Base-by-base conservation (phyloP, 2,888 invertebrate genomes). In the Drosophila emarginata region DNA sequence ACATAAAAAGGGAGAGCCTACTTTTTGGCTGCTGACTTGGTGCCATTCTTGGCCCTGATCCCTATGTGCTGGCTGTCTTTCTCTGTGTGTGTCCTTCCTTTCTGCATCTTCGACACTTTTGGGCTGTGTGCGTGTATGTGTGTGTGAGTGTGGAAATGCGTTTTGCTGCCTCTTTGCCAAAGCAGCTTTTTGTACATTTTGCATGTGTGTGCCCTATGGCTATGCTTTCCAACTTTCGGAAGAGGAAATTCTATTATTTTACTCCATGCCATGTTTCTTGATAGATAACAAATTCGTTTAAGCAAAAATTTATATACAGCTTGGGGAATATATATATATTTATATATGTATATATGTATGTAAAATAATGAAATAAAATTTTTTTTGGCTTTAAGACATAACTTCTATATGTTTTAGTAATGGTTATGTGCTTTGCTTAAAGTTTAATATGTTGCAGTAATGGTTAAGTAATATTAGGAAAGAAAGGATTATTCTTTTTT, bases 241-340 rank as follows among this genome's bases (percentile, higher is more conserved):
- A 54, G 21, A 45, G 59, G 60, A 73, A 71, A 74, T 71, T 73
- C 57, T 58, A 72, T 72, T 72, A 72, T 59, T 72, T 59, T 67
- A 72, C 53, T 60, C 60, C 56, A 66, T 60, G 56, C 73, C 61
- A 65, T 73, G 58, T 72, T 74, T 21, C 37, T 45, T 67, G 61
- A 59, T 67, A 72, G 75, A 74, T 67, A 67, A 58, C 74, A 74
- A 74, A 72, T 61, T 74, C 74, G 72, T 50, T 74, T 67, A 62
- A 37, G 37, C 61, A n/a, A 26, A 51, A 73, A 23, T 71, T 15
- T 72, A 58, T 56, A 45, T 32, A 67, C 57, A 67, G 67, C 18
- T 52, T 39, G 57, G 50, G 32, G 60, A 56, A 50, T 15, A 28
- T 12, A 45, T 12, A 53, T 36, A 40, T 58, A 7, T 45, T 5